Conservation (phyloP, 64 coral and sea anemone genomes). For the Montipora capricornis region DNA sequence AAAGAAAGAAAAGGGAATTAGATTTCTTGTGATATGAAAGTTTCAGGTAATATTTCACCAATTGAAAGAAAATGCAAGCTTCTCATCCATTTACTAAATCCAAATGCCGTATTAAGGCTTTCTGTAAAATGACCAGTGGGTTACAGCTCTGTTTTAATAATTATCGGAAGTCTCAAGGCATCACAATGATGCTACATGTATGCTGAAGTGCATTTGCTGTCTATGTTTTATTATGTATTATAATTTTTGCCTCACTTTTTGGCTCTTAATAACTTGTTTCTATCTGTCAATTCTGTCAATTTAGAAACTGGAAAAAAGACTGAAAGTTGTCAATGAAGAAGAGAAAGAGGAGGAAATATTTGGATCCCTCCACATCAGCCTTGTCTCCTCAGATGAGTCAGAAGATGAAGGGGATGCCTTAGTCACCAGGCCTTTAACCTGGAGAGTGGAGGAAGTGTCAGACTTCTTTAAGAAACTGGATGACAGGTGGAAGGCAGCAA, state of each 20-base stretch:
- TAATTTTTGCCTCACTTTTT: not conserved
- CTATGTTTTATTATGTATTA: not conserved
- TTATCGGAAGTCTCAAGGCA: too few relatives aligned
- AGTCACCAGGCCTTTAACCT: not conserved
- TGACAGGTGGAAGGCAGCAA: not conserved
- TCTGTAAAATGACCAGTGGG: too few relatives aligned
- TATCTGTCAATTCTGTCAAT: not conserved
- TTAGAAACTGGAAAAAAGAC: slow-evolving; percentile 24
- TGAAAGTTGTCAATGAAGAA: not conserved
- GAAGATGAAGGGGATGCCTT: not conserved
- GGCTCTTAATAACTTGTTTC: not conserved
- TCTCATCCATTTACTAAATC: too few relatives aligned
- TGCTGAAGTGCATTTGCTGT: too few relatives aligned
- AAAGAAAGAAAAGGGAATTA: too few relatives aligned
- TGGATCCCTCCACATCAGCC: not conserved
- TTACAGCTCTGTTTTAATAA: too few relatives aligned
- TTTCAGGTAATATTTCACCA: too few relatives aligned
- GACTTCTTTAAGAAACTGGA: not conserved
- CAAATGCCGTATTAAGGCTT: too few relatives aligned
- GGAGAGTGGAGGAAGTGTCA: not conserved
- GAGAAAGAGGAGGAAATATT: not conserved
- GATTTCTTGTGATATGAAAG: too few relatives aligned
- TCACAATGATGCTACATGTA: too few relatives aligned
- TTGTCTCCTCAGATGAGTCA: not conserved
- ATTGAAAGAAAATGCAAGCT: too few relatives aligned